Conservation (phyloP, 2,113 vertebrate species). For the Melanerpes aurifrons region DNA sequence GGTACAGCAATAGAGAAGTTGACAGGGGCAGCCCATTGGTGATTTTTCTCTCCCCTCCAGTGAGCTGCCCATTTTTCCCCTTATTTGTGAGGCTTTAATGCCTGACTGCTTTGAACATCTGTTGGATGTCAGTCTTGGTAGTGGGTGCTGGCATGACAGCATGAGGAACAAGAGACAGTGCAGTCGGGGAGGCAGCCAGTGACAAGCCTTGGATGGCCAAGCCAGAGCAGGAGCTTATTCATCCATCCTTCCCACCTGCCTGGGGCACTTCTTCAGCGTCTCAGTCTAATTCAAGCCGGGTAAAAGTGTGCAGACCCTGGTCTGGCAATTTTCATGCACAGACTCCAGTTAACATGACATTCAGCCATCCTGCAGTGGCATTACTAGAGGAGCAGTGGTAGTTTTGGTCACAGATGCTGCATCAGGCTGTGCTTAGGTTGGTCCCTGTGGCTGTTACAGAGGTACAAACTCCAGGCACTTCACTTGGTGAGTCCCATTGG, state of each 20-base stretch:
- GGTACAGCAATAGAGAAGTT: neutral
- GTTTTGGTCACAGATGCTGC: rapidly evolving
- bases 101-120: neutral
- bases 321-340: neutral
- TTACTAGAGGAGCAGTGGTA: neutral
- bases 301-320: neutral
- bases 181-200: neutral
- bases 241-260: neutral
- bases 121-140: neutral
- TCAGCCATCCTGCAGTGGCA: neutral
- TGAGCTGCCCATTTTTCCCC: neutral
- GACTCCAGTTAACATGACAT: rapidly evolving
- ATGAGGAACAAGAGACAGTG: rapidly evolving
- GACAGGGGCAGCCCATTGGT: neutral
- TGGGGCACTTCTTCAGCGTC: neutral
- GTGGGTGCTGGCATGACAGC: neutral
- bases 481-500: neutral
- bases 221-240: neutral
- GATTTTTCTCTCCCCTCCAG: neutral
- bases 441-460: neutral
- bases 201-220: neutral
- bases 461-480: rapidly evolving
- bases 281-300: neutral
- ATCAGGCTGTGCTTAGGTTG: neutral
- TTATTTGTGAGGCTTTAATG: neutral